phyloP scores from a whole-genome alignment of 1,140 invertebrate species.

The Sarcophaga peregrina region DNA sequence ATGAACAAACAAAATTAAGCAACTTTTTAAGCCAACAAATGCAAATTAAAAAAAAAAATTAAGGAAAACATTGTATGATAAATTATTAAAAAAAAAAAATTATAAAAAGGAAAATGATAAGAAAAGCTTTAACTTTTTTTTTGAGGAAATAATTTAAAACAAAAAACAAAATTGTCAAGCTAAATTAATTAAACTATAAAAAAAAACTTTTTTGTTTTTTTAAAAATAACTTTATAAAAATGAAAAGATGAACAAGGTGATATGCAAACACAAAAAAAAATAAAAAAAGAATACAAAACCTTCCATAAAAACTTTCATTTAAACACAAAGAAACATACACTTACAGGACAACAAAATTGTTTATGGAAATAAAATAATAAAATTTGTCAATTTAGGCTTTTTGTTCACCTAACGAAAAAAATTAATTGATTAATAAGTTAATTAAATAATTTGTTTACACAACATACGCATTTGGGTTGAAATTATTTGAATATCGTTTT shows the following conservation, averaged over 20 bases:
- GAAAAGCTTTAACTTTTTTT: conserved; percentile 29
- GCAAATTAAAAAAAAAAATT: not conserved
- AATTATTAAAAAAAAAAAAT: not conserved
- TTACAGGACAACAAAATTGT: not conserved
- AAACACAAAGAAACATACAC: conserved; percentile 13
- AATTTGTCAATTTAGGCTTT: conserved; percentile 28
- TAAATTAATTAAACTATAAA: not conserved
- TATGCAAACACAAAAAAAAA: not conserved
- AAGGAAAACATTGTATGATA: not conserved
- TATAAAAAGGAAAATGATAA: no score
- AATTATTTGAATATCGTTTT: no score
- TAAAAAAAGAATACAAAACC: not conserved
- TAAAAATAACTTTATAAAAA: not conserved
- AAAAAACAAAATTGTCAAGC: conserved; percentile 31
- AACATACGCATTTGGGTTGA: no score
- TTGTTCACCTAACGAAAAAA: no score
- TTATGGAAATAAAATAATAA: conserved; percentile 6
- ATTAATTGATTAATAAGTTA: no score
- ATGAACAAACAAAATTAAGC: not conserved
- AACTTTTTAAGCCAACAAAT: not conserved
- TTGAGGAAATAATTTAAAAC: not conserved
- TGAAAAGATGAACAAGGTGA: conserved; percentile 26
- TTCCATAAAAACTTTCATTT: conserved; percentile 12
- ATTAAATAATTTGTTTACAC: no score
- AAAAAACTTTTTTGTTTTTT: not conserved